phyloP scores from a whole-genome alignment of 35 echinoderm and acorn worm species.

The Heliocidaris erythrogramma region DNA sequence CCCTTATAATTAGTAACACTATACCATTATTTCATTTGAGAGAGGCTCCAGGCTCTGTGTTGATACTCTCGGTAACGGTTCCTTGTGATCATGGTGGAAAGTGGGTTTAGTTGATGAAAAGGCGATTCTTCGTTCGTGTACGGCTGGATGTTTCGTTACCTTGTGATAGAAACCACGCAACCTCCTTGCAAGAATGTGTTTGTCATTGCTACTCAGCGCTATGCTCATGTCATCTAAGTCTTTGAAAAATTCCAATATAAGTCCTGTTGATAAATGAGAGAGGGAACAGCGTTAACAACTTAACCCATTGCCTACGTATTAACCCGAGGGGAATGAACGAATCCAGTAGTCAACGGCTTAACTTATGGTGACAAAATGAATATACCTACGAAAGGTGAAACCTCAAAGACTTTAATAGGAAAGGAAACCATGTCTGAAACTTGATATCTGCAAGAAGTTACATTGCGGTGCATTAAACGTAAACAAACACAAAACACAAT shows the following conservation, averaged over 20 bases:
- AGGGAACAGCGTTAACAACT: not conserved
- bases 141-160: not conserved
- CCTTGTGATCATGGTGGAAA: not conserved
- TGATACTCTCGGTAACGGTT: not conserved
- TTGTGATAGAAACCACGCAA: not conserved
- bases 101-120: not conserved
- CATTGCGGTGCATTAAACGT: too few relatives aligned
- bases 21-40: not conserved
- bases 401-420: too few relatives aligned
- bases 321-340: too few relatives aligned
- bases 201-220: not conserved
- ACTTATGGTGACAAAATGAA: too few relatives aligned
- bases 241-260: constrained; percentile 2
- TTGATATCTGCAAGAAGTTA: too few relatives aligned
- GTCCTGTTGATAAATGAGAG: not conserved
- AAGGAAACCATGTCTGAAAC: too few relatives aligned
- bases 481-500: too few relatives aligned
- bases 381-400: too few relatives aligned
- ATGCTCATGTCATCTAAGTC: not conserved
- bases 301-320: not conserved
- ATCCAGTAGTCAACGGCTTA: too few relatives aligned
- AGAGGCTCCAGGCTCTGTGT: not conserved
- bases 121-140: constrained; percentile 5
- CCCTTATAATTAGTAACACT: not conserved
- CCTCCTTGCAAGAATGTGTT: not conserved